These are phyloP conservation scores for Diaperis boleti DNA, from an alignment of 2,888 invertebrate genomes.

Conservation along the genomic window DNA sequence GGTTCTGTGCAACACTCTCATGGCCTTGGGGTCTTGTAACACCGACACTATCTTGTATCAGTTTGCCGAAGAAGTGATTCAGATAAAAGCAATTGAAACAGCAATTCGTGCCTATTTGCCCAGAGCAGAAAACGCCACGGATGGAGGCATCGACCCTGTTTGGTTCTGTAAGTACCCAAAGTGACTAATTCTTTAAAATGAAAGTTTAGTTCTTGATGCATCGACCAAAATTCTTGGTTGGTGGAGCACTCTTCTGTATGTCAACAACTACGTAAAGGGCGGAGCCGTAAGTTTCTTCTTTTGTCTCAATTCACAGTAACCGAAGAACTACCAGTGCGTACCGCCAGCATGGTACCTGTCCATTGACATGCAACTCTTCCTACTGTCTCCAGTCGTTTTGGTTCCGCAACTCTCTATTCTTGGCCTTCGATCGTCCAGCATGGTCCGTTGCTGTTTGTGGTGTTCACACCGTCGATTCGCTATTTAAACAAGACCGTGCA, in stretches of 20 bases:
- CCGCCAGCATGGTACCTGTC: constrained; percentile 71
- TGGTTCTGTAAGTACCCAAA: background rate
- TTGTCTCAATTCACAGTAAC: constrained; percentile 47
- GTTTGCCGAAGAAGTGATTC: too few relatives aligned
- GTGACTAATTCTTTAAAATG: background rate
- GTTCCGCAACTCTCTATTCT: constrained; percentile 63
- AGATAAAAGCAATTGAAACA: too few relatives aligned
- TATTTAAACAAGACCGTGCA: too few relatives aligned
- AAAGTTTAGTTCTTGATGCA: background rate
- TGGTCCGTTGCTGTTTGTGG: constrained; percentile 66
- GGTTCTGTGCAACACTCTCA: too few relatives aligned
- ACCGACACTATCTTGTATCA: too few relatives aligned
- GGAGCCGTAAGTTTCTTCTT: constrained; percentile 8
- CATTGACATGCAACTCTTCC: constrained; percentile 70
- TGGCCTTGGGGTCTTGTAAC: too few relatives aligned
- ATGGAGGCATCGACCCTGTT: background rate
- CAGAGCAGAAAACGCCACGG: too few relatives aligned
- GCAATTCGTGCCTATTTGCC: too few relatives aligned
- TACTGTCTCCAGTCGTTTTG: constrained; percentile 69
- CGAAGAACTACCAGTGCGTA: constrained; percentile 61
- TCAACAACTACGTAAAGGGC: constrained; percentile 30
- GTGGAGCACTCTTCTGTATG: constrained; percentile 39
- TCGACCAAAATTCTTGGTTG: constrained; percentile 32
- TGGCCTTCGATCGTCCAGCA: constrained; percentile 62
- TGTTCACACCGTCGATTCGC: constrained; percentile 56